Percentiles rank a stretch among this genome's conserved stretches.
Evolutionary conservation across 1,140 invertebrate species (phyloP).

Genomic region (Calycopis cecrops): DNA sequence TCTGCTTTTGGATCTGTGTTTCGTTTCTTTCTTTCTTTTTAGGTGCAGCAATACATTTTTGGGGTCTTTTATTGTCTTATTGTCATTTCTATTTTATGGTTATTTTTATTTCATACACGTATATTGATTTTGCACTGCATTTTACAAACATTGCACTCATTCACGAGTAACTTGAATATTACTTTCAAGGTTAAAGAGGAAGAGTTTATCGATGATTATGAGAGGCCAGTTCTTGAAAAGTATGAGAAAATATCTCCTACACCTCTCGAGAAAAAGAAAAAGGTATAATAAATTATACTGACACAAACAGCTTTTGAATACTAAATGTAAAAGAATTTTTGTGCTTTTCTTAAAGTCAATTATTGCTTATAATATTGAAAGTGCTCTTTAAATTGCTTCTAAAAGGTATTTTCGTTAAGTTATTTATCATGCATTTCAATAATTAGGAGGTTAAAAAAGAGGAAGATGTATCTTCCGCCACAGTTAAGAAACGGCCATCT

Average conservation of each 20-base stretch:
- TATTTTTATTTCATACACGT: no score
- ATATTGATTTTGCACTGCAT: no score
- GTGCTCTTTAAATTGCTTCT: not conserved
- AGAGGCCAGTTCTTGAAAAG: conserved; percentile 80
- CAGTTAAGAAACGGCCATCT: conserved; percentile 52
- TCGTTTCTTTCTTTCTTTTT: not conserved
- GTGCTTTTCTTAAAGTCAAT: no score
- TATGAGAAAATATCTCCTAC: conserved; percentile 75
- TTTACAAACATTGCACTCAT: no score
- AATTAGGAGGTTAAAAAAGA: conserved; percentile 58
- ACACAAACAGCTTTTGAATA: conserved; percentile 14
- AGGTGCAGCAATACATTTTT: not conserved
- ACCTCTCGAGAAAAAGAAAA: conserved; percentile 68
- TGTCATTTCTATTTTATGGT: no score
- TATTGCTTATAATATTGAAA: no score
- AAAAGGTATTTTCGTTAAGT: not conserved
- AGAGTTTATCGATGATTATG: conserved; percentile 76
- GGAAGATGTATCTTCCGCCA: conserved; percentile 55
- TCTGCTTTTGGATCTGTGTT: not conserved
- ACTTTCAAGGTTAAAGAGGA: conserved; percentile 72
- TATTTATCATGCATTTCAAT: not conserved
- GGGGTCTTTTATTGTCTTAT: no score
- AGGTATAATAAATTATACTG: conserved; percentile 47
- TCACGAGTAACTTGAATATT: conserved; percentile 13
- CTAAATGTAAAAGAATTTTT: conserved; percentile 1